phyloP scores from a whole-genome alignment of 2,888 invertebrate genomes.

The Chelonus formosanus region DNA sequence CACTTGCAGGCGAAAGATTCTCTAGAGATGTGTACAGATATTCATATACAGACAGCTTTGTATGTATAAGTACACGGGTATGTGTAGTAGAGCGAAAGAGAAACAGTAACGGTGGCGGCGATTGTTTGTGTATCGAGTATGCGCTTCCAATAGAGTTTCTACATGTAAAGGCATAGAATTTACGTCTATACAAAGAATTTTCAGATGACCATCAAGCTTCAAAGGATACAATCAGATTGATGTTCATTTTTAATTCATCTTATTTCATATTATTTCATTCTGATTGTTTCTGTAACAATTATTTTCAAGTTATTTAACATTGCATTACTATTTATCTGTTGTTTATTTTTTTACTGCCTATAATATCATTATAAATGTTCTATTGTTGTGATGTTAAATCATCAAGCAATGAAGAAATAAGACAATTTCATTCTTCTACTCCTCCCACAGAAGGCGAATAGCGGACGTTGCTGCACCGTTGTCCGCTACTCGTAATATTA shows the following conservation, averaged over 20 bases:
- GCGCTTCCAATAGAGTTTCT: conserved; percentile 24
- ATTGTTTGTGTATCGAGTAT: conserved; percentile 27
- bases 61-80: conserved; percentile 11
- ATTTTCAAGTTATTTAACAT: too few species aligned
- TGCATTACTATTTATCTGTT: too few species aligned
- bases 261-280: too few species aligned
- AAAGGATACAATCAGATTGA: too few species aligned
- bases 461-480: conserved; percentile 19
- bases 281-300: too few species aligned
- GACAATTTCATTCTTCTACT: conserved; percentile 5
- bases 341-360: too few species aligned
- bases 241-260: too few species aligned
- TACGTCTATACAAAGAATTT: conserved; percentile 3
- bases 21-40: conserved; percentile 15
- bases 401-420: conserved; percentile 11
- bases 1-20: conserved; percentile 13
- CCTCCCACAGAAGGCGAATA: conserved; percentile 6
- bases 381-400: too few species aligned
- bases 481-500: conserved; percentile 53
- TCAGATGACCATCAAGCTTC: background rate
- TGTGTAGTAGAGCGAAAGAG: conserved; percentile 19
- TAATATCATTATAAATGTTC: too few species aligned
- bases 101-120: conserved; percentile 24
- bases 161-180: conserved; percentile 1
- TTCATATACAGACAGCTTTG: conserved; percentile 13